These are phyloP conservation scores for Lepisosteus osseus DNA, from an alignment of 2,113 vertebrate species.

Conservation along the genomic window DNA sequence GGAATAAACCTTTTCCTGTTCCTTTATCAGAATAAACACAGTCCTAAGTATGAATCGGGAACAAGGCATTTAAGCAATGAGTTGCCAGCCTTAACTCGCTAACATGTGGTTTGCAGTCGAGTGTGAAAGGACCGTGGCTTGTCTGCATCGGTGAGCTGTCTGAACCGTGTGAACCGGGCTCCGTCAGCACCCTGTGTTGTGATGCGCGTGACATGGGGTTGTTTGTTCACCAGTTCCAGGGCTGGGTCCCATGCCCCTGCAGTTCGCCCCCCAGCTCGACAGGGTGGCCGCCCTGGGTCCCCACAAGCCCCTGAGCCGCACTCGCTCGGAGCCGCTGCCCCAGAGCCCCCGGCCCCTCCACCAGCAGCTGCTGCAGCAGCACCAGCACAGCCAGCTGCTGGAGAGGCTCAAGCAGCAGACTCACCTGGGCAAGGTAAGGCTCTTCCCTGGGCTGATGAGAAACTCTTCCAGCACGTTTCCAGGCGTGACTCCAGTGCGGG, in stretches of 20 bases:
- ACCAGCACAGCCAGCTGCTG: slow-evolving; percentile 67
- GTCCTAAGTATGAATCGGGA: too few relatives aligned
- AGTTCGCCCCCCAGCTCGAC: slow-evolving; percentile 69
- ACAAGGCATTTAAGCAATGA: too few relatives aligned
- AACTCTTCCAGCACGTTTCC: too few relatives aligned
- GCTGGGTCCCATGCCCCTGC: slow-evolving; percentile 67
- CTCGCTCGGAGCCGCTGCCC: slow-evolving; percentile 87
- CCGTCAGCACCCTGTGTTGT: slow-evolving; percentile 33
- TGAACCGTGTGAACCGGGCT: too few relatives aligned
- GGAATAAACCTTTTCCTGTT: too few relatives aligned
- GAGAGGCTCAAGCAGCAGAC: slow-evolving; percentile 72
- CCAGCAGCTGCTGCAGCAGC: slow-evolving; percentile 59
- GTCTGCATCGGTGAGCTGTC: too few relatives aligned
- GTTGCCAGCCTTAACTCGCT: too few relatives aligned
- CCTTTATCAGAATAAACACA: too few relatives aligned
- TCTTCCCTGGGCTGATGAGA: not conserved
- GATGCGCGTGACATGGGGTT: slow-evolving; percentile 18
- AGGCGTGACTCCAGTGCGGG: too few relatives aligned
- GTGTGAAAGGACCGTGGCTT: too few relatives aligned
- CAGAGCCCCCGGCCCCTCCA: slow-evolving; percentile 70
- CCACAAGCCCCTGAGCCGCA: slow-evolving; percentile 82
- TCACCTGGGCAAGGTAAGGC: slow-evolving; percentile 59
- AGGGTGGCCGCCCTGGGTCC: slow-evolving; percentile 63
- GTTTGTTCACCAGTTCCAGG: slow-evolving; percentile 60
- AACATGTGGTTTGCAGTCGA: too few relatives aligned